phyloP scores from a whole-genome alignment of 2,113 vertebrate genomes.

The Cyprinodon brontotheroides region DNA sequence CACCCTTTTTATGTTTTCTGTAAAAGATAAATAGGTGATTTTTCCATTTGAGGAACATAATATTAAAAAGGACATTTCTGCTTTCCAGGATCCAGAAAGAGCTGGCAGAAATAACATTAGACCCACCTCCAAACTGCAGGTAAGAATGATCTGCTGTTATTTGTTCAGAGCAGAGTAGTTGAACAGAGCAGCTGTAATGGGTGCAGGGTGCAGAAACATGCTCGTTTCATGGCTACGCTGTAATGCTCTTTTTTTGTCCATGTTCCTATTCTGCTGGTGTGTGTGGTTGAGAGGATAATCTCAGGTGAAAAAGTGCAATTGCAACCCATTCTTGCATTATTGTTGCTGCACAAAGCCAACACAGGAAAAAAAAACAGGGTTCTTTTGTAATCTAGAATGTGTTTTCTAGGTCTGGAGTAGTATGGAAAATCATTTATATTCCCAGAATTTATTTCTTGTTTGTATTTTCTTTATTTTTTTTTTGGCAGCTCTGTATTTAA shows the following conservation, averaged over 20 bases:
- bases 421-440: neutral
- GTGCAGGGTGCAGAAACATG: constrained; percentile 3
- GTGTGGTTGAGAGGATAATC: constrained; percentile 47
- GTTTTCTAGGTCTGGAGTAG: neutral
- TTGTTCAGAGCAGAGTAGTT: constrained; percentile 9
- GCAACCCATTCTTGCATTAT: neutral
- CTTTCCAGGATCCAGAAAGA: constrained; percentile 96
- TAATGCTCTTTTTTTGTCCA: constrained; percentile 23
- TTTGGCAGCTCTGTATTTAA: no score
- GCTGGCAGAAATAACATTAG: constrained; percentile 98
- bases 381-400: neutral
- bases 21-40: neutral
- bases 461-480: no score
- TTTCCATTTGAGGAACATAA: neutral
- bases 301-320: constrained; percentile 32
- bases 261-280: constrained; percentile 14
- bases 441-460: no score
- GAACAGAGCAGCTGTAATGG: constrained; percentile 22
- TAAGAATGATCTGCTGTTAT: constrained; percentile 70
- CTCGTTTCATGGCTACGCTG: constrained; percentile 24
- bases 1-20: neutral
- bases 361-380: neutral
- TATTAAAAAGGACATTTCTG: constrained; percentile 15
- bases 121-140: constrained; percentile 99
- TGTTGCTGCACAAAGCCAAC: constrained; percentile 10